Conservation (phyloP, 1,140 invertebrate genomes). For the Triops cancriformis region DNA sequence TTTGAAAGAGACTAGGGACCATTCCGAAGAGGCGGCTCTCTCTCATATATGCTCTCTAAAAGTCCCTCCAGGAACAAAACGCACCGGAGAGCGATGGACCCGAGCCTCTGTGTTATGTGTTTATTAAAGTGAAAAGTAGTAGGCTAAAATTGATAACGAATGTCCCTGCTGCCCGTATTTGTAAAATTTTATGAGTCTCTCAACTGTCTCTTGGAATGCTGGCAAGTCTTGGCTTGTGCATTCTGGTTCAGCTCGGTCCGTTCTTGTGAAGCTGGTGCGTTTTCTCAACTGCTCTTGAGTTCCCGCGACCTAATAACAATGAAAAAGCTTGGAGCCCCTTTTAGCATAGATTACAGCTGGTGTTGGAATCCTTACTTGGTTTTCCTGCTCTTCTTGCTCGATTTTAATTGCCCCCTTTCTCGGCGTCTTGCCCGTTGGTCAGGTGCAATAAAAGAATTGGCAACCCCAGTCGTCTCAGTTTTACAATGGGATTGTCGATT, state of each 20-base stretch:
- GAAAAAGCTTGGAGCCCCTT: too few species aligned
- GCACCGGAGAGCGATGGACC: background rate
- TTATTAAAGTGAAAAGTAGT: slow-evolving; percentile 14
- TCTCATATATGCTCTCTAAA: background rate
- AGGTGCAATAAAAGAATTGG: slow-evolving; percentile 8
- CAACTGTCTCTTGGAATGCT: background rate
- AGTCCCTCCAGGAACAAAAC: background rate
- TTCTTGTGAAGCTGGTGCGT: too few species aligned
- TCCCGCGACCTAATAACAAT: too few species aligned
- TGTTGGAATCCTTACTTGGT: too few species aligned
- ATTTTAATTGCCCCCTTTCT: background rate
- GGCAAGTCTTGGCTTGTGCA: background rate
- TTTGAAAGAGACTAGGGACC: background rate
- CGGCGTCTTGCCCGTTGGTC: background rate
- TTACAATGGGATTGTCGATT: background rate
- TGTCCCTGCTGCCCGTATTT: background rate
- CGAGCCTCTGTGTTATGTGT: background rate
- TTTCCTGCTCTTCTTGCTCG: background rate
- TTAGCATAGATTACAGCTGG: too few species aligned
- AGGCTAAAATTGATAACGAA: slow-evolving; percentile 3
- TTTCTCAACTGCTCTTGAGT: too few species aligned
- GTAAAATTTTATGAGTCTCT: background rate
- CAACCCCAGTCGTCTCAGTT: background rate
- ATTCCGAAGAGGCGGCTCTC: background rate
- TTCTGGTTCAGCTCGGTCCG: too few species aligned